Percentiles rank a stretch among this genome's conserved stretches.
Evolutionary conservation across 2,888 invertebrate genomes (phyloP).

Genomic region (Stenoptilia bipunctidactyla): DNA sequence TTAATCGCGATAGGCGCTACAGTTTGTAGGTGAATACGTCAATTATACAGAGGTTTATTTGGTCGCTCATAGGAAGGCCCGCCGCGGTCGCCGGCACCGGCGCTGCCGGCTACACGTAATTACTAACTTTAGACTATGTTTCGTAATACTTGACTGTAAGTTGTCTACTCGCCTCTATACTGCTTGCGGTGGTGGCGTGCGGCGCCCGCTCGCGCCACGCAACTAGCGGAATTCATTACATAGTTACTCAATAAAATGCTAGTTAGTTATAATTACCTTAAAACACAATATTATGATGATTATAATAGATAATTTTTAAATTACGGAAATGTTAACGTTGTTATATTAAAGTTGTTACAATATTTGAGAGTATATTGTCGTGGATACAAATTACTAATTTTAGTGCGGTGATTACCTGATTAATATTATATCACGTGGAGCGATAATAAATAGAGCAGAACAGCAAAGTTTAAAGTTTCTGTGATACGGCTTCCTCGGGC

Average conservation of each 20-base stretch:
- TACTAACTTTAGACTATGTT: constrained; percentile 17
- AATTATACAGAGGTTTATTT: constrained; percentile 41
- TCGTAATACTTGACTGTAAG: constrained; percentile 18
- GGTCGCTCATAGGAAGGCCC: constrained; percentile 10
- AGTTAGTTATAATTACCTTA: constrained; percentile 52
- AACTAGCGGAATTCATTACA: neutral
- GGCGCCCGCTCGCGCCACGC: constrained; percentile 2
- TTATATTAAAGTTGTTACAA: constrained; percentile 71
- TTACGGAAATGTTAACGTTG: constrained; percentile 67
- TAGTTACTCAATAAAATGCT: constrained; percentile 11
- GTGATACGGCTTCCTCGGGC: constrained; percentile 23
- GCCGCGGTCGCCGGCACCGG: no score
- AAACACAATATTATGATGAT: constrained; percentile 41
- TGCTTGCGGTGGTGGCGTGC: constrained; percentile 16
- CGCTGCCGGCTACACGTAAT: constrained; percentile 28
- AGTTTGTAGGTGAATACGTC: constrained; percentile 54
- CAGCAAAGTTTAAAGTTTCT: constrained; percentile 25
- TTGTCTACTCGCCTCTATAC: constrained; percentile 23
- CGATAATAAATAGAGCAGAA: constrained; percentile 42
- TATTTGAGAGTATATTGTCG: constrained; percentile 71
- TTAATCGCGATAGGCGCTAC: constrained; percentile 50
- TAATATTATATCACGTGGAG: constrained; percentile 42
- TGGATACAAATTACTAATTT: constrained; percentile 50
- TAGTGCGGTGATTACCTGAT: constrained; percentile 45
- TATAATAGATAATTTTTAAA: constrained; percentile 57